A percentile compares a stretch with the other conserved stretches of the same genome.
Evolutionary conservation across 2,888 invertebrate species (phyloP).

Genomic region (Melinaea marsaeus): DNA sequence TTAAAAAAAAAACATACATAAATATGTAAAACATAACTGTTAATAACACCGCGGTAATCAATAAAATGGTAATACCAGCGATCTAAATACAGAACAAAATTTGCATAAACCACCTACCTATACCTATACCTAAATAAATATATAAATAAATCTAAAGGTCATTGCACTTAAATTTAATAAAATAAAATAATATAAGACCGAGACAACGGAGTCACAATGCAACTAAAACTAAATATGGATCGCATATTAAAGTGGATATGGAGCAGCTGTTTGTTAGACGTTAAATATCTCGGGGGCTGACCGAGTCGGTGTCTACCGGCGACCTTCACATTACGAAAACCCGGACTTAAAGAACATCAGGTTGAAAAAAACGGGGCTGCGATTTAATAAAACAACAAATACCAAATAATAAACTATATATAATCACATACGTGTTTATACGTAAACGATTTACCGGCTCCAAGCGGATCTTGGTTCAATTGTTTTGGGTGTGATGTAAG

Average conservation of each 20-base stretch:
- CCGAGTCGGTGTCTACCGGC: conserved; percentile 62
- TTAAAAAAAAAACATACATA: too few species aligned
- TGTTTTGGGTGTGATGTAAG: conserved; percentile 9
- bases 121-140: too few species aligned
- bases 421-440: conserved; percentile 9
- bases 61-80: too few species aligned
- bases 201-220: not conserved
- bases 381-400: conserved; percentile 5
- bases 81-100: too few species aligned
- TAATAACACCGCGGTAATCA: too few species aligned
- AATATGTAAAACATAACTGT: too few species aligned
- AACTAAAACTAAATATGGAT: conserved; percentile 10
- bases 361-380: conserved; percentile 25
- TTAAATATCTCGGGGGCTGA: conserved; percentile 71
- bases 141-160: too few species aligned
- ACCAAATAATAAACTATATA: not conserved
- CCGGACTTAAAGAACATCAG: conserved; percentile 73
- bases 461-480: conserved; percentile 11
- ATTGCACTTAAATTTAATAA: too few species aligned
- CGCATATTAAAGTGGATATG: conserved; percentile 19
- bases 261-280: conserved; percentile 25
- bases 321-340: conserved; percentile 76
- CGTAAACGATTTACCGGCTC: conserved; percentile 10
- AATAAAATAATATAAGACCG: too few species aligned
- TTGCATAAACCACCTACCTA: too few species aligned